Conservation (phyloP, 2,888 invertebrate species). For the Caenorhabditis parvicauda region DNA sequence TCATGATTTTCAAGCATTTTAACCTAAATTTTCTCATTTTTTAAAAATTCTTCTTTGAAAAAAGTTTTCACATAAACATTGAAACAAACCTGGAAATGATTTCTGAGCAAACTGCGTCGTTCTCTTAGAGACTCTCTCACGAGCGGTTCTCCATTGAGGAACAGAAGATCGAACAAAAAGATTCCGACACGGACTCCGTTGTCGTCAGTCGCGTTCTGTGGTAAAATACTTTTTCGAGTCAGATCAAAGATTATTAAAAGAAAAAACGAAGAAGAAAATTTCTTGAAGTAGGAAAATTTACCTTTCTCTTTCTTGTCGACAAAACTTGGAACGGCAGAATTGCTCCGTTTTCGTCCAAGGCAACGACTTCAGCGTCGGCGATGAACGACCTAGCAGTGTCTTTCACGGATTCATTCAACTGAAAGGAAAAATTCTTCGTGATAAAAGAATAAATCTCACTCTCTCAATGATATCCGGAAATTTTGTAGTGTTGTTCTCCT, state of each 20-base stretch:
- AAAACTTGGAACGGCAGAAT: constrained; percentile 94
- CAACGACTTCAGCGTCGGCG: constrained; percentile 92
- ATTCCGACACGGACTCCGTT: constrained; percentile 88
- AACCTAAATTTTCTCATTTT: too few species aligned
- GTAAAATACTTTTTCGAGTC: too few species aligned
- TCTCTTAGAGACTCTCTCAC: constrained; percentile 77
- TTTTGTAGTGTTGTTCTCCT: constrained; percentile 87
- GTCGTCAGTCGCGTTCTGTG: constrained; percentile 74
- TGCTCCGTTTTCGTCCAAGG: constrained; percentile 86
- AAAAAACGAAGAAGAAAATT: background rate
- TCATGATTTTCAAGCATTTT: too few species aligned
- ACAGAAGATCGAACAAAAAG: constrained; percentile 92
- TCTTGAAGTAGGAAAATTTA: constrained; percentile 44
- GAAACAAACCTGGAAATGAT: constrained; percentile 20
- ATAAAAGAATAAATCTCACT: constrained; percentile 7
- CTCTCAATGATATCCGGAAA: constrained; percentile 84
- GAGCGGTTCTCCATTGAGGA: constrained; percentile 81
- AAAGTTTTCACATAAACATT: background rate
- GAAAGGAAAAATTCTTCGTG: background rate
- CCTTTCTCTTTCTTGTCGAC: constrained; percentile 91
- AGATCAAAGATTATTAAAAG: constrained; percentile 1
- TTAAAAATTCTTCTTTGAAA: background rate
- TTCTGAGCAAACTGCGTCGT: constrained; percentile 69
- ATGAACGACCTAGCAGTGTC: constrained; percentile 74
- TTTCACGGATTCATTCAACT: constrained; percentile 40